A percentile compares a stretch with the other conserved stretches of the same genome.
phyloP scores from a whole-genome alignment of 2,888 invertebrate species.

The Tenthredo amoena region DNA sequence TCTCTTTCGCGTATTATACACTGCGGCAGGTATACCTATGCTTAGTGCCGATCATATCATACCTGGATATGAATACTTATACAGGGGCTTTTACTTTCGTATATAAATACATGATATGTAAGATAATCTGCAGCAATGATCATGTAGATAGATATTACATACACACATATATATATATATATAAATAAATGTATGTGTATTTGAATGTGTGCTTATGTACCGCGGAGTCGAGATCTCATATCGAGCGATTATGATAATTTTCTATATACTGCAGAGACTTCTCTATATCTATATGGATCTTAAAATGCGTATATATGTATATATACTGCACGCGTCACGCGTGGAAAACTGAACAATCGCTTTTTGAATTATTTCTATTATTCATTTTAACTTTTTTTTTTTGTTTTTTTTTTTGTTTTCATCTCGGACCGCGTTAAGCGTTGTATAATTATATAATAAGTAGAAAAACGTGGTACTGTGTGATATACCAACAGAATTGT shows the following conservation, averaged over 20 bases:
- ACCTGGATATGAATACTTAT: background rate
- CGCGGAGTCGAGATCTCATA: slow-evolving; percentile 1
- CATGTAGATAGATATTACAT: background rate
- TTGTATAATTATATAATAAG: slow-evolving; percentile 1
- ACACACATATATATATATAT: background rate
- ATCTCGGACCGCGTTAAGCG: background rate
- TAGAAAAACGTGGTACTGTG: background rate
- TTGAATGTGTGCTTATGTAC: background rate
- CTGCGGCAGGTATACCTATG: background rate
- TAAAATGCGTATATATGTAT: background rate
- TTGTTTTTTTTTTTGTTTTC: background rate
- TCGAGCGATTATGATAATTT: slow-evolving; percentile 31
- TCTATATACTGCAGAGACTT: background rate
- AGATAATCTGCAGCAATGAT: background rate
- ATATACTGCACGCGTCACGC: slow-evolving; percentile 5
- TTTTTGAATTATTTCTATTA: background rate
- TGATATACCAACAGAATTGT: background rate
- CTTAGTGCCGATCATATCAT: background rate
- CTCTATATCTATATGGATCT: background rate
- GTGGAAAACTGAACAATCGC: background rate
- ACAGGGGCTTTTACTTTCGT: slow-evolving; percentile 16
- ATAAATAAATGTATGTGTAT: background rate
- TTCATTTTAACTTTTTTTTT: background rate
- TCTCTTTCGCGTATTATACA: background rate
- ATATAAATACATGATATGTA: background rate